These are phyloP conservation scores for Hesperophylax magnus DNA, from an alignment of 1,140 invertebrate genomes.

Conservation along the genomic window DNA sequence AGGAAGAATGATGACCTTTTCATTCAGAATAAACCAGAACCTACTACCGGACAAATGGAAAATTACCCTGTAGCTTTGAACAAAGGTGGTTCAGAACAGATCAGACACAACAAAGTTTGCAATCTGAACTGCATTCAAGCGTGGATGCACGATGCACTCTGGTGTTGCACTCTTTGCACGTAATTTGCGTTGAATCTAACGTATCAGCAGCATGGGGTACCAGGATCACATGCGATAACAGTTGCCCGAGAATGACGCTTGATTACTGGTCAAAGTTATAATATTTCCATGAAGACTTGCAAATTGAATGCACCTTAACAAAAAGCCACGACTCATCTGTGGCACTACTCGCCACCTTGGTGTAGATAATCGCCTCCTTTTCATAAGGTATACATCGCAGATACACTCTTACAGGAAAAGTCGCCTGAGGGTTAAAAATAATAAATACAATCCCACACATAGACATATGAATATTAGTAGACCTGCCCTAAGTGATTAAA, in stretches of 20 bases:
- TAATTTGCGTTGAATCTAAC: constrained; percentile 2
- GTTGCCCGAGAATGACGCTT: background rate
- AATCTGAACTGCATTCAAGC: constrained; percentile 5
- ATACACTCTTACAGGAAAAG: no score
- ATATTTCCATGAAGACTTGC: background rate
- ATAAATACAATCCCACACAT: no score
- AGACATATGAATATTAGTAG: no score
- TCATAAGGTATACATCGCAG: no score
- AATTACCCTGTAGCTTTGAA: background rate
- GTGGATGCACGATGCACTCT: no score
- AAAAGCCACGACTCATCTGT: no score
- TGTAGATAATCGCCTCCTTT: no score
- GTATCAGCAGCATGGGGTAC: background rate
- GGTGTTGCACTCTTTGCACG: background rate
- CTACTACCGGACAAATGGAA: background rate
- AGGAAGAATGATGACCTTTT: background rate
- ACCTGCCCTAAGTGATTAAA: no score
- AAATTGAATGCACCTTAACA: background rate
- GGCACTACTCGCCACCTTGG: no score
- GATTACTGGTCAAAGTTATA: background rate
- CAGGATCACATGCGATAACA: constrained; percentile 14
- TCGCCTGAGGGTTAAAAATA: no score
- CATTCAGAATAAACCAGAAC: background rate
- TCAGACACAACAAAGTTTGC: background rate
- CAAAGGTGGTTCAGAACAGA: background rate